Conservation (phyloP, 2,888 invertebrate genomes). For the Dicycla oo region DNA sequence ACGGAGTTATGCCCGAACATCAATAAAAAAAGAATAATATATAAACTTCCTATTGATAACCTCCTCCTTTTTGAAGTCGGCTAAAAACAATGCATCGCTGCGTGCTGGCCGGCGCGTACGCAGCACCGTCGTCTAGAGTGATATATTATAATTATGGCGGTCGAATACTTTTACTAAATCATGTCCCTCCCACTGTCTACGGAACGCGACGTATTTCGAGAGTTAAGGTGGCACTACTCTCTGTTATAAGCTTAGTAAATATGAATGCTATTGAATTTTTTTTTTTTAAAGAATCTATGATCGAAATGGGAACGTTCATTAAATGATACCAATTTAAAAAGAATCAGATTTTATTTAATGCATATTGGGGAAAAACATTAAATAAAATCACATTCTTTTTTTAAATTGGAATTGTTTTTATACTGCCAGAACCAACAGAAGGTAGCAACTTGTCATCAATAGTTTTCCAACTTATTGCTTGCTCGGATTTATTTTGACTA, state of each 20-base stretch:
- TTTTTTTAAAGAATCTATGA: neutral
- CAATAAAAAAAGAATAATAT: no score
- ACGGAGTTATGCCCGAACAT: no score
- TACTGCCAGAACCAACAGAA: neutral
- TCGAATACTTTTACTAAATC: neutral
- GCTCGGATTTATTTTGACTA: neutral
- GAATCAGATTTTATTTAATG: neutral
- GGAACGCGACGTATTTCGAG: neutral
- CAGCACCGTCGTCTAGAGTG: neutral
- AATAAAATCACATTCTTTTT: no score
- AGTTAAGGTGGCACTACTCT: conserved; percentile 9
- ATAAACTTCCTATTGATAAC: no score
- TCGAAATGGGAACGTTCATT: no score
- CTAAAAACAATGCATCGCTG: conserved; percentile 3
- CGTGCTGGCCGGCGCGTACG: conserved; percentile 36
- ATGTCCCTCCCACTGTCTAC: neutral
- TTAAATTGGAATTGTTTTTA: no score
- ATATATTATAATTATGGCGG: conserved; percentile 26
- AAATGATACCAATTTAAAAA: neutral
- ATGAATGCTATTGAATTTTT: neutral
- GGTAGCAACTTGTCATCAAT: neutral
- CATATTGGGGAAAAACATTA: no score
- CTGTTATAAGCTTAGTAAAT: neutral
- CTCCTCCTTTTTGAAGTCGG: no score
- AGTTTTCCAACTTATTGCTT: neutral